Percentiles rank a stretch among this genome's conserved stretches.
These are phyloP conservation scores for Lordiphosa andalusiaca DNA, from an alignment of 2,888 invertebrate species.

Conservation along the genomic window DNA sequence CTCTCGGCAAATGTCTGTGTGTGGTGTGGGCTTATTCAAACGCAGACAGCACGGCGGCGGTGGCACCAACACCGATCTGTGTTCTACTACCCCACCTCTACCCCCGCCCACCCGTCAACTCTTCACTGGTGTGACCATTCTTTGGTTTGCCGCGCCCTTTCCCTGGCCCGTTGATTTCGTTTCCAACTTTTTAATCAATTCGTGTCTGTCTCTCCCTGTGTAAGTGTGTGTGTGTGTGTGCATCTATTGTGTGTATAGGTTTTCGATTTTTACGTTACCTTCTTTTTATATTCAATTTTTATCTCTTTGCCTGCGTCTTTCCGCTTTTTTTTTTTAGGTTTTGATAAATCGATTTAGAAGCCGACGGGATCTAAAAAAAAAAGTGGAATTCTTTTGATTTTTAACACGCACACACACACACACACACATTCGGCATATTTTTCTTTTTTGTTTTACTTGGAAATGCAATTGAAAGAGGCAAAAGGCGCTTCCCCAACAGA, in stretches of 20 bases:
- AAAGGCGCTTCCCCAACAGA: conserved; percentile 32
- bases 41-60: conserved; percentile 72
- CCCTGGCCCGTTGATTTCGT: conserved; percentile 25
- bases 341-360: conserved; percentile 75
- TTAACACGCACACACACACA: conserved; percentile 4
- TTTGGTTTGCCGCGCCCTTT: conserved; percentile 34
- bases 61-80: conserved; percentile 27
- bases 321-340: conserved; percentile 65
- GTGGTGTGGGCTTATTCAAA: conserved; percentile 61
- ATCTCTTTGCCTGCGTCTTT: conserved; percentile 74
- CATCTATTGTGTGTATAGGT: conserved; percentile 66
- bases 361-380: conserved; percentile 70
- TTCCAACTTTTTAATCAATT: conserved; percentile 71
- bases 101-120: background rate
- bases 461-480: conserved; percentile 67
- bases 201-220: conserved; percentile 37
- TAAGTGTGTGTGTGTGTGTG: conserved; percentile 52
- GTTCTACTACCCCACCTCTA: conserved; percentile 1
- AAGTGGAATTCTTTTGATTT: conserved; percentile 76
- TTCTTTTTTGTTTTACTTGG: conserved; percentile 63
- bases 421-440: conserved; percentile 11
- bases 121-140: conserved; percentile 4
- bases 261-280: conserved; percentile 73
- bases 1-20: conserved; percentile 34
- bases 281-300: conserved; percentile 71